These are phyloP conservation scores for Gracilinanus agilis DNA, from an alignment of 2,113 vertebrate species.

Conservation along the genomic window DNA sequence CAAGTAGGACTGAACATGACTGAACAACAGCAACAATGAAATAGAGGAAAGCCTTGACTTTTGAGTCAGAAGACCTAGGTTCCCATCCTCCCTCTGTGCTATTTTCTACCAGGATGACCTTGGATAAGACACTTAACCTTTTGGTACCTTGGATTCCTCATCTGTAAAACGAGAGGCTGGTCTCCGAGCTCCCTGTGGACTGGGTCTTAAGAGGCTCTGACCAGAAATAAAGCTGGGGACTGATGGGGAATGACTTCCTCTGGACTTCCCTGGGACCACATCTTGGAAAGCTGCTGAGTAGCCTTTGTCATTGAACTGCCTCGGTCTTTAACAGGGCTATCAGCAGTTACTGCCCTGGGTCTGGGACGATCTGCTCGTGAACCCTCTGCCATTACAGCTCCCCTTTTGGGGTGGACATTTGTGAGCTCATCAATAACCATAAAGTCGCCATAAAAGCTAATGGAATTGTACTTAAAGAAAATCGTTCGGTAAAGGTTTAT, in stretches of 20 bases:
- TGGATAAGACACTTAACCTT: not conserved
- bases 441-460: constrained; percentile 81
- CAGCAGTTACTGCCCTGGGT: not conserved
- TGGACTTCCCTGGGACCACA: not conserved
- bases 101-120: no score
- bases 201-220: not conserved
- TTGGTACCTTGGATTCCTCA: not conserved
- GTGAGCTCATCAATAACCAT: constrained; percentile 70
- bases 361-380: not conserved
- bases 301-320: not conserved
- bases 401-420: constrained; percentile 66
- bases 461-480: constrained; percentile 79
- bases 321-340: not conserved
- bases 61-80: not conserved
- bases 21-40: no score
- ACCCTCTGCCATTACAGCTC: not conserved
- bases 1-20: no score
- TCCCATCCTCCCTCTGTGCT: no score
- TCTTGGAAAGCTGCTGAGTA: not conserved
- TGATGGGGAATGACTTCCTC: not conserved
- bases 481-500: constrained; percentile 84
- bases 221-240: not conserved
- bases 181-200: not conserved
- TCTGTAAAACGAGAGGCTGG: not conserved
- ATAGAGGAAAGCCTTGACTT: not conserved